Base-by-base conservation (phyloP, 2,797 vertebrate genomes). In the Chrosomus eos region DNA sequence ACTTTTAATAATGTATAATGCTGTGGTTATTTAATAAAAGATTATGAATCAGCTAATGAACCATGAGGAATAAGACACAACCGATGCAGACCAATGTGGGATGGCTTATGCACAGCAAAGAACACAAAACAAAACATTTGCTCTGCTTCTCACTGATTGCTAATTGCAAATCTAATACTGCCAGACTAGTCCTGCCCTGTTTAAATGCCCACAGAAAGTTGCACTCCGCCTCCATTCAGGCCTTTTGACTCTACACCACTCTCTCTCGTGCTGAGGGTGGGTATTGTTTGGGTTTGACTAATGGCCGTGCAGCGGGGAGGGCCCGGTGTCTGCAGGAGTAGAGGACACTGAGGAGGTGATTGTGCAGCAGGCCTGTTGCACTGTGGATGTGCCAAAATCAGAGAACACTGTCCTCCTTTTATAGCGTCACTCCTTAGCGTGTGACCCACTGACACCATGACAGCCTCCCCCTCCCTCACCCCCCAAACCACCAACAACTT, bases 361-460 rank as follows among this genome's bases (percentile, higher is more conserved):
- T 86, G 85, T 87, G 81, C 36, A 6, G 48, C 45, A n/a, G 66
- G 85, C 85, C 81, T 83, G 81, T 83, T 83, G 75, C 85, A 83
- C 75, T 73, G 67, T 83, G 43, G 31, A 72, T 74, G 38, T 83
- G 85, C 81, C 85, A 87, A 80, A 86, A 72, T 18, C 76, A 7
- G 40, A 80, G 85, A 86, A 93, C 91, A 93, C 90, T 90, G 89
- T 89, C 88, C 86, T 89, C 87, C 87, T 90, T 94, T 93, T 91
- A 92, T 88, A 88, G 88, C 87, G 51, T 1, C 91, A 93, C 93
- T 93, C 90, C 91, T 73, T 83, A 83, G 91, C 73, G 31, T 89
- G 87, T 86, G 88, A 91, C 90, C 90, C 87, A 79, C 85, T 92
- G 92, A 92, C 91, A 86, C 85, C n/a, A 48, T 62, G 85, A 90